phyloP scores from a whole-genome alignment of 2,888 invertebrate species.

The Galeruca laticollis region DNA sequence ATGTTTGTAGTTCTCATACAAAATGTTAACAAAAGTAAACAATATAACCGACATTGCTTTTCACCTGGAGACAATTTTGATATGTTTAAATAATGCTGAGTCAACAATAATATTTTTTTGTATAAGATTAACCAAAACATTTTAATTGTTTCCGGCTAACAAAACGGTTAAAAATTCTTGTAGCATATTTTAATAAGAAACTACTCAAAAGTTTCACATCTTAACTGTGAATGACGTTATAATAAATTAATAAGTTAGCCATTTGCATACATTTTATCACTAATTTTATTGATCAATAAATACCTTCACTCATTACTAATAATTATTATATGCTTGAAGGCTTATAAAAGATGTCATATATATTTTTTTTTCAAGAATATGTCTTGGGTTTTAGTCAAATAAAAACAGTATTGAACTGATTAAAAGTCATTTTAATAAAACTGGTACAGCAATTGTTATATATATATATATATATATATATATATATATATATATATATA shows the following conservation, averaged over 20 bases:
- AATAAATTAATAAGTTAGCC: neutral
- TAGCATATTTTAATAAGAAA: neutral
- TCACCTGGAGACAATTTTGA: neutral
- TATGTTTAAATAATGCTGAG: conserved; percentile 8
- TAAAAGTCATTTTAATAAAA: too few relatives aligned
- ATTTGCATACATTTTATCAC: neutral
- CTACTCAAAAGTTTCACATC: neutral
- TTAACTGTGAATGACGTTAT: neutral
- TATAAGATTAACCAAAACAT: conserved; percentile 1
- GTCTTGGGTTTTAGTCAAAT: too few relatives aligned
- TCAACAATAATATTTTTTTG: neutral
- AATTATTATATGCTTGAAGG: too few relatives aligned
- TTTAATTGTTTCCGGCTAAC: conserved; percentile 8
- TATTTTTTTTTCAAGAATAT: too few relatives aligned
- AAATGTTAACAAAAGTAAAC: conserved; percentile 3
- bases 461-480: too few relatives aligned
- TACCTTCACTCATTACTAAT: too few relatives aligned
- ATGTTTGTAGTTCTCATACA: conserved; percentile 11
- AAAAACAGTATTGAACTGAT: too few relatives aligned
- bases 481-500: too few relatives aligned
- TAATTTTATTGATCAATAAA: neutral
- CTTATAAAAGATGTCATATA: too few relatives aligned
- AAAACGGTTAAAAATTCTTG: conserved; percentile 8
- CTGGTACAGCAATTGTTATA: too few relatives aligned
- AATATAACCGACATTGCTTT: neutral